These are phyloP conservation scores for Otocyon megalotis DNA, from an alignment of 2,113 vertebrate species.

Conservation along the genomic window DNA sequence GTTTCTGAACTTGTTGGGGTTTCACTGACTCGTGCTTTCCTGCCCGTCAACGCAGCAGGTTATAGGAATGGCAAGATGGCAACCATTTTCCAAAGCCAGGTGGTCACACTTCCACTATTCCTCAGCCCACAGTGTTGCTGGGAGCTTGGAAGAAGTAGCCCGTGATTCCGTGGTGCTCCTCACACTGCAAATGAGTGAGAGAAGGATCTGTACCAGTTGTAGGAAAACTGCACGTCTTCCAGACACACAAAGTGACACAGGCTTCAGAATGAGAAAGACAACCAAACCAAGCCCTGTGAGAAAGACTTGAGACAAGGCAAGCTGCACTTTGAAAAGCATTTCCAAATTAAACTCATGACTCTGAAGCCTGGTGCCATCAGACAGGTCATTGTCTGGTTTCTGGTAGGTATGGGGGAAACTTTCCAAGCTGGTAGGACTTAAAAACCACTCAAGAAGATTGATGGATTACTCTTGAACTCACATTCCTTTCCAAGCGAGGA, in stretches of 20 bases:
- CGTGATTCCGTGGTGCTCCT: fast-evolving
- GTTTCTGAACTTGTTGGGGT: not conserved
- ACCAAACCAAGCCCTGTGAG: not conserved
- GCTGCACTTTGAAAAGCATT: not conserved
- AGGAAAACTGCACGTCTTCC: not conserved
- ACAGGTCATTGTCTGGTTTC: constrained; percentile 38
- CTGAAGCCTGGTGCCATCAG: not conserved
- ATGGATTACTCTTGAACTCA: constrained; percentile 67
- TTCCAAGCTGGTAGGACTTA: constrained; percentile 62
- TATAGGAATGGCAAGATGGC: not conserved
- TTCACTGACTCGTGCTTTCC: fast-evolving
- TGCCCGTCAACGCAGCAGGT: not conserved
- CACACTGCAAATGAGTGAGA: fast-evolving
- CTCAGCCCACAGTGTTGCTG: fast-evolving
- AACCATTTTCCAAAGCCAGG: not conserved
- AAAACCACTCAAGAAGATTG: constrained; percentile 65
- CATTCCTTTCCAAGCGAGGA: constrained; percentile 71
- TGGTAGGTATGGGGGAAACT: constrained; percentile 5
- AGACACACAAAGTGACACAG: not conserved
- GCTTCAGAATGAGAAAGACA: not conserved
- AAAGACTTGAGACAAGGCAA: not conserved
- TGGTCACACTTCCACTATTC: fast-evolving
- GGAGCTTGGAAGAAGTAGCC: not conserved
- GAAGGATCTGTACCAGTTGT: not conserved
- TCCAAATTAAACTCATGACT: not conserved